A percentile compares a stretch with the other conserved stretches of the same genome.
Conservation (phyloP, 1,140 invertebrate genomes). For the Cryptotermes secundus region DNA sequence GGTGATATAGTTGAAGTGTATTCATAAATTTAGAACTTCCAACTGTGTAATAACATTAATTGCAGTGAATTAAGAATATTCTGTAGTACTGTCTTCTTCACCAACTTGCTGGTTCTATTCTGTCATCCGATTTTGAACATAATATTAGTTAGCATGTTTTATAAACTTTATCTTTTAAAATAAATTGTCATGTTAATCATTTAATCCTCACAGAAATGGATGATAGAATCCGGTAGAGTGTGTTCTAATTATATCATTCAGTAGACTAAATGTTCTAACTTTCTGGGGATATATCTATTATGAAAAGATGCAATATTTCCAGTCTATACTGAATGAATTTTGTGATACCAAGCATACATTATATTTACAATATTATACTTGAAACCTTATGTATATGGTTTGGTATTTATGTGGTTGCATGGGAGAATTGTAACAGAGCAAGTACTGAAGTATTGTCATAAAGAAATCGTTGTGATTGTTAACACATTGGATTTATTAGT, state of each 20-base stretch:
- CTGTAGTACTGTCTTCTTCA: not conserved
- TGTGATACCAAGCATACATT: not conserved
- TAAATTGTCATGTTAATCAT: not conserved
- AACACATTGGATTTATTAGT: no score
- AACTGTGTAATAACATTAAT: not conserved
- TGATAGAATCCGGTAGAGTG: not conserved
- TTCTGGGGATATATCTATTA: not conserved
- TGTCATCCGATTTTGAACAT: not conserved
- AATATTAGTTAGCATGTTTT: not conserved
- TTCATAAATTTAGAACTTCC: not conserved
- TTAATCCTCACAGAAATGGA: not conserved
- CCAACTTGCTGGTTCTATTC: not conserved
- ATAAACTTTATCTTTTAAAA: not conserved
- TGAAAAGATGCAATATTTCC: not conserved
- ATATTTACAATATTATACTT: not conserved
- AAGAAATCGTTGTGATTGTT: no score
- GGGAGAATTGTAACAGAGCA: no score
- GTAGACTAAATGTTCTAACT: not conserved
- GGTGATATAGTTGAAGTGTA: no score
- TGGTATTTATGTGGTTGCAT: no score
- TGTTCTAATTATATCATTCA: no score
- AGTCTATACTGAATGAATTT: not conserved
- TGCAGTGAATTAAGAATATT: not conserved
- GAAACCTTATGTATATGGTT: not conserved
- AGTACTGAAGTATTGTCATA: no score